Evolutionary conservation across 2,888 invertebrate species (phyloP).

Genomic region (Amblyjoppa fuscipennis): DNA sequence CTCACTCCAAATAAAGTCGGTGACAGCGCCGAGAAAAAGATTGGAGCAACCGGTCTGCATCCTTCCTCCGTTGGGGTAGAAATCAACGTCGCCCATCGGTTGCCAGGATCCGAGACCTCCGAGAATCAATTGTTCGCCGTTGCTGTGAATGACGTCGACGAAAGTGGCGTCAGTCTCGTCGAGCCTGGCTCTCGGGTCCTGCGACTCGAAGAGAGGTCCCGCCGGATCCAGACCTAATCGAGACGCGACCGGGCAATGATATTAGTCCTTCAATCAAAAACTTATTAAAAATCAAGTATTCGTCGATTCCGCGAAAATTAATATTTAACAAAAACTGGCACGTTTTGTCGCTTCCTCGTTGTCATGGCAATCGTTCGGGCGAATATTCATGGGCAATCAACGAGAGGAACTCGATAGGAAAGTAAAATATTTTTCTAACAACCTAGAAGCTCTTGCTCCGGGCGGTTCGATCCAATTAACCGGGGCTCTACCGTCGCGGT

Average conservation of each 20-base stretch:
- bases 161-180: conserved; percentile 95
- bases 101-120: conserved; percentile 96
- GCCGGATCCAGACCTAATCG: conserved; percentile 93
- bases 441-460: conserved; percentile 39
- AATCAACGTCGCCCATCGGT: conserved; percentile 96
- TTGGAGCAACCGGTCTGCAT: conserved; percentile 97
- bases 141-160: conserved; percentile 97
- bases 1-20: conserved; percentile 95
- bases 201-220: conserved; percentile 96
- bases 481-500: conserved; percentile 48
- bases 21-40: conserved; percentile 95
- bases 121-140: conserved; percentile 96
- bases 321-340: neutral
- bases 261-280: neutral
- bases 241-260: conserved; percentile 62
- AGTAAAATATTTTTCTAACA: conserved; percentile 65
- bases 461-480: conserved; percentile 58
- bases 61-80: conserved; percentile 96
- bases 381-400: conserved; percentile 43
- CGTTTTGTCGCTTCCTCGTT: neutral
- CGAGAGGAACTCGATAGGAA: conserved; percentile 43
- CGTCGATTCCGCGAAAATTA: neutral
- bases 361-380: conserved; percentile 9
- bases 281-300: neutral
- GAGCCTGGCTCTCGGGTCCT: conserved; percentile 93